These are phyloP conservation scores for Agrochola litura DNA, from an alignment of 2,888 invertebrate genomes.

Conservation along the genomic window DNA sequence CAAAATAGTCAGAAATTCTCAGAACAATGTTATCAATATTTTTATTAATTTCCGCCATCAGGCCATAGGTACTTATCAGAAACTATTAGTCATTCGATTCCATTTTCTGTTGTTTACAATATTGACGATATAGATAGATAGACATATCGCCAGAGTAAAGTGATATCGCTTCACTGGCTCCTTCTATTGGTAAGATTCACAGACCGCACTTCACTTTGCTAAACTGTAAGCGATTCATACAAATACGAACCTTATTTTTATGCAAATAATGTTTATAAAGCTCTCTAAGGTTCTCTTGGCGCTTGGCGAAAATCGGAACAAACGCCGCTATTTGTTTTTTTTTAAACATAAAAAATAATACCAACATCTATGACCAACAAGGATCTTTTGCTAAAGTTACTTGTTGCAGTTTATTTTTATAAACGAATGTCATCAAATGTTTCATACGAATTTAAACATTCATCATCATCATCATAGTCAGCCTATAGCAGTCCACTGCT, in stretches of 20 bases:
- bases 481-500: too few species aligned
- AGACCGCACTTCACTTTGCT: neutral
- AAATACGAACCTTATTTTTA: neutral
- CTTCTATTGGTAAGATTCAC: neutral
- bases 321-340: neutral
- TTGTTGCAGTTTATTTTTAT: too few species aligned
- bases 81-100: conserved; percentile 35
- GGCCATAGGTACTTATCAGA: conserved; percentile 23
- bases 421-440: too few species aligned
- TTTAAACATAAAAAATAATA: too few species aligned
- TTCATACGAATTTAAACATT: too few species aligned
- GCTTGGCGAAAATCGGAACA: neutral
- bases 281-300: neutral
- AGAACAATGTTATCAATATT: conserved; percentile 42
- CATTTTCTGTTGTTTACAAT: conserved; percentile 22
- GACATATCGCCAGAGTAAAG: too few species aligned
- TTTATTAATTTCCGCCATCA: conserved; percentile 25
- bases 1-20: conserved; percentile 8
- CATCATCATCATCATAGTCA: too few species aligned
- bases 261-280: neutral
- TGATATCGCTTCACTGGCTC: neutral
- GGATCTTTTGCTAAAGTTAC: too few species aligned
- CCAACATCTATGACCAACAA: too few species aligned
- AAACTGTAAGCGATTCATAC: neutral
- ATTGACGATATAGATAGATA: too few species aligned